These are phyloP conservation scores for Cyprinodon diabolis DNA, from an alignment of 2,797 vertebrate genomes.

Conservation along the genomic window DNA sequence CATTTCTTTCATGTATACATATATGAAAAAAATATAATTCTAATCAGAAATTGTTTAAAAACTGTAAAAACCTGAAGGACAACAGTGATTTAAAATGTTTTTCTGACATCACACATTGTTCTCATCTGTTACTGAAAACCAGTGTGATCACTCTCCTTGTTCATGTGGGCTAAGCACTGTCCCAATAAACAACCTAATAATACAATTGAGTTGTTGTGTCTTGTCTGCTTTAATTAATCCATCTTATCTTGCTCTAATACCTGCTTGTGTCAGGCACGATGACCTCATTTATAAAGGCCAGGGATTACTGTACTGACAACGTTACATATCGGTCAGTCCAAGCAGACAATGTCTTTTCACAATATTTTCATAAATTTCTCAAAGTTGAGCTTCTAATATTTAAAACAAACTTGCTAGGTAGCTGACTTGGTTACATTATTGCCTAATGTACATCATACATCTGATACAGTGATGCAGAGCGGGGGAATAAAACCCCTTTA, in stretches of 20 bases:
- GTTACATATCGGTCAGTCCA: not conserved
- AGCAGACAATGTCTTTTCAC: not conserved
- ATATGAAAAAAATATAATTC: no score
- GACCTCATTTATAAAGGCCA: conserved; percentile 54
- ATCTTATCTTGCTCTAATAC: conserved; percentile 69
- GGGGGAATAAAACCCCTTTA: not conserved
- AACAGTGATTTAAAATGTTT: conserved; percentile 1
- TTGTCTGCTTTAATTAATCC: conserved; percentile 67
- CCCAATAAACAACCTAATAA: conserved; percentile 69
- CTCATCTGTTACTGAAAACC: conserved; percentile 23
- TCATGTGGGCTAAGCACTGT: conserved; percentile 47
- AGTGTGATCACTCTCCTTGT: conserved; percentile 25
- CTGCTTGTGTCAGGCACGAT: conserved; percentile 45
- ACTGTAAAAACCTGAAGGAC: not conserved
- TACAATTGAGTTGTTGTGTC: conserved; percentile 45
- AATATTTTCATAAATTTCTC: not conserved
- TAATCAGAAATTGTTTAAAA: not conserved
- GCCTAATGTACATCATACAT: not conserved
- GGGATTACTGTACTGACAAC: conserved; percentile 45
- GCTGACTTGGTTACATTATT: not conserved
- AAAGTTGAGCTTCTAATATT: no score
- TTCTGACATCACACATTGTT: conserved; percentile 10
- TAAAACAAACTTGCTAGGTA: not conserved
- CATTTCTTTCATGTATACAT: not conserved
- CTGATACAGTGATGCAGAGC: not conserved